Base-by-base conservation (phyloP, 1,140 invertebrate genomes). In the Dufourea novaeangliae region DNA sequence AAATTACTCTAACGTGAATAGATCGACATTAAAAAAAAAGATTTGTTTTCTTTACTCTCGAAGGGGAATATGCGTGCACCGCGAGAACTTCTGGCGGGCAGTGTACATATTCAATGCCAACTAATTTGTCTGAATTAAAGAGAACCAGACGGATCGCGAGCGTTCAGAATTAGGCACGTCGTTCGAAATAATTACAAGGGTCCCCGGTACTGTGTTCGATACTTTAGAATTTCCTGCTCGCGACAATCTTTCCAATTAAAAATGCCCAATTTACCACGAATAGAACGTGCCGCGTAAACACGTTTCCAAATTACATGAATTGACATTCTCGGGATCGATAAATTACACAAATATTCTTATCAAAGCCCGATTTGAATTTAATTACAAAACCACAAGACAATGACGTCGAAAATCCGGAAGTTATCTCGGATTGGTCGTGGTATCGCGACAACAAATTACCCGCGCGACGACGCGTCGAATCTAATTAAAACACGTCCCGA, bases 121-220 rank as follows among this genome's bases (percentile, higher is more conserved):
- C 39, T 63, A 72, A 72, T 72, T 72, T 63, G 70, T 59, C 41
- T 63, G 44, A 75, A 75, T 75, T 75, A 59, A 57, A 75, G 72
- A 56, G 72, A 66, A 56, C 72, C 62, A 67, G 72, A 75, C 37
- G 63, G 63, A 41, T 75, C 50, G 50, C 25, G 57, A 52, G 29
- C 32, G 57, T 37, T 63, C 70, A 52, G 41, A 72, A 72, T 50
- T 72, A 63, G 70, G 52, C 59, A 50, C 56, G 29, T 27, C 29
- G 69, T 25, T 34, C 57, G 41, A 72, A 50, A 59, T 50, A 50
- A 50, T 50, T 50, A 50, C 20, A 7, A 7, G 46, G 17, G 11
- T n/a, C n/a, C n/a, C n/a, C n/a, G n/a, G n/a, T n/a, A n/a, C n/a
- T n/a, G n/a, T n/a, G n/a, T n/a, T n/a, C n/a, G n/a, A n/a, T n/a